Evolutionary conservation across 2,888 invertebrate species (phyloP), one percentile per base, ranked within the genome.

Genomic region (Epistrophella euchroma): DNA sequence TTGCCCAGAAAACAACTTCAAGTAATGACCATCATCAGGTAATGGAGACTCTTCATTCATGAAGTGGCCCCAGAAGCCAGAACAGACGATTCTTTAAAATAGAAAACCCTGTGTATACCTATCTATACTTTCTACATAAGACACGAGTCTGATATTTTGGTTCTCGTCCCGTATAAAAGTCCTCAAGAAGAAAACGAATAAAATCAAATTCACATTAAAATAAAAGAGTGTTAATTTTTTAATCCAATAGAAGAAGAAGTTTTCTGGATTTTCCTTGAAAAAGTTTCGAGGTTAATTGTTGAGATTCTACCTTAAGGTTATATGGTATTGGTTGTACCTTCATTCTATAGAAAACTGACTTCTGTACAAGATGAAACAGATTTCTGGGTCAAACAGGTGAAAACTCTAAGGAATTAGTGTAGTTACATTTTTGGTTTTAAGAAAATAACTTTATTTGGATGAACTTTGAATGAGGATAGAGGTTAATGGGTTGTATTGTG

Each of bases 11-110:
- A 64, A 75, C 64, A 79, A 82, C 86, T 82, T 77, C 64, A 86
- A 77, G 86, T 82, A 86, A 85, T 86, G 82, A 86, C 77, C 77
- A 82, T 82, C 86, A 77, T 86, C 86, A 86, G 86, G 86, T 86
- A 86, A 86, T 86, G 82, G 82, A 86, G 85, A 82, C 72, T 68
- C 76, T 68, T 68, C 81, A 72, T 85, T 81, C 75, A 77, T 58
- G 73, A 72, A 82, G 82, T 73, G 52, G 52, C 50, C 70, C 32
- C 19, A n/a, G 15, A 13, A 11, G 22, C 9, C 1, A 35, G 32
- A 50, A n/a, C n/a, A 43, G 22, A 37, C 25, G 50, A 28, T 43
- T 37, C 37, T 28, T 25, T 10, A 25, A 25, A 77, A 7, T 19
- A 64, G 15, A 32, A 28, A 32, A 47, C 11, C 32, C 56, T 56